phyloP scores from a whole-genome alignment of 2,113 vertebrate genomes.

The Phylloscopus trochilus region DNA sequence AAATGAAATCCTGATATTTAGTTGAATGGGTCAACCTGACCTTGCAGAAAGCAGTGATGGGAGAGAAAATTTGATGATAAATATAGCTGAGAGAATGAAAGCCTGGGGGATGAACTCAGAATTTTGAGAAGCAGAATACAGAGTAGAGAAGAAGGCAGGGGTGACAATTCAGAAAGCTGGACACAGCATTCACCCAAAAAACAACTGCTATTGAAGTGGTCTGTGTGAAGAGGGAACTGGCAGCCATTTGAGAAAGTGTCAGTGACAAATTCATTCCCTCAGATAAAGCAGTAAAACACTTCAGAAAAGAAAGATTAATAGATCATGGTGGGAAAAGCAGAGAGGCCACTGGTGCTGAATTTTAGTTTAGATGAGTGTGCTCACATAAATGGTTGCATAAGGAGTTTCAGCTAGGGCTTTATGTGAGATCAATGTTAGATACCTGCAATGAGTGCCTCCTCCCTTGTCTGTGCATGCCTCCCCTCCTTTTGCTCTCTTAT shows the following conservation, averaged over 20 bases:
- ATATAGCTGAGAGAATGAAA: neutral
- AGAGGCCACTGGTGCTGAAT: neutral
- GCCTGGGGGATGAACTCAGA: neutral
- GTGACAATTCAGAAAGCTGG: neutral
- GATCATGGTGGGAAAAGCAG: neutral
- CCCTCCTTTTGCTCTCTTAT: neutral
- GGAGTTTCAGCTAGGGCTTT: neutral
- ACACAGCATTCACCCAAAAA: neutral
- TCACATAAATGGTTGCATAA: neutral
- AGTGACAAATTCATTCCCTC: neutral
- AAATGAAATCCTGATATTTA: neutral
- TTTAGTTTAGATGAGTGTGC: neutral
- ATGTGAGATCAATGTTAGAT: neutral
- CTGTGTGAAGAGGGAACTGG: neutral
- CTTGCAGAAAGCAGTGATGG: neutral
- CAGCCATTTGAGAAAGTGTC: neutral
- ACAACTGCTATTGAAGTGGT: neutral
- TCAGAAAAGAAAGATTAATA: neutral
- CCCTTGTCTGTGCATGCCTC: neutral
- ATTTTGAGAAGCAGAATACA: neutral
- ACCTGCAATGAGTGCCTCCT: neutral
- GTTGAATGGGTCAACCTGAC: neutral
- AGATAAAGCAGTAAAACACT: neutral
- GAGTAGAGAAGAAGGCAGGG: neutral
- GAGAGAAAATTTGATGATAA: neutral